Base-by-base conservation (phyloP, 2,113 vertebrate genomes). In the Cebidichthys violaceus region DNA sequence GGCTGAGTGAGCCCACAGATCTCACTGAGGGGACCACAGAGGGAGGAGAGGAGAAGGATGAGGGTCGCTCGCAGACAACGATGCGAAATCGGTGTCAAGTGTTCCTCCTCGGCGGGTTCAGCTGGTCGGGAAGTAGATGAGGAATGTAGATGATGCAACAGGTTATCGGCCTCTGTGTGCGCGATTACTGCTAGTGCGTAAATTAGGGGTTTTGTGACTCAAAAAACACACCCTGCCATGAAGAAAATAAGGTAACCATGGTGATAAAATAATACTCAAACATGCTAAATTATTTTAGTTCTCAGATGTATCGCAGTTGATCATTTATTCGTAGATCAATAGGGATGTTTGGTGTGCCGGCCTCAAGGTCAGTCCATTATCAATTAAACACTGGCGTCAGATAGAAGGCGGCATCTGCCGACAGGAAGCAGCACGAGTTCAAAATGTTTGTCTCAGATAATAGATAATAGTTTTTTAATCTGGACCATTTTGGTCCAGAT, bases 51-150 rank as follows among this genome's bases (percentile, higher is more conserved):
- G 47, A 70, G n/a, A 67, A 37, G 54, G 77, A 75, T 29, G 81
- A 71, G 84, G 84, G 87, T 88, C 75, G 22, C 77, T 76, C 73
- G 6, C 78, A 78, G 39, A 85, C 75, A 89, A 57, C 79, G 68
- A 88, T 86, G 77, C 68, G 69, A 85, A 84, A 79, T 84, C 71
- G 68, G 84, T 80, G 88, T 90, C 86, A 90, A 90, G 86, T 85
- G 86, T 61, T 90, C 70, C 62, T 82, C 82, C 78, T 89, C 70
- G 11, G 69, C 68, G 81, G 11, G 64, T 88, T 88, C 57, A 66
- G 68, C 72, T 79, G 82, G 37, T 68, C 31, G 50, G 76, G 29
- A 87, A 33, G 69, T 52, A 82, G 86, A 88, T 77, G 81, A 83
- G 81, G 75, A 81, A 76, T 57, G 68, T 47, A 83, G 65, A 82